These are phyloP conservation scores for Atractosteus spatula DNA, from an alignment of 2,113 vertebrate species.

Conservation along the genomic window DNA sequence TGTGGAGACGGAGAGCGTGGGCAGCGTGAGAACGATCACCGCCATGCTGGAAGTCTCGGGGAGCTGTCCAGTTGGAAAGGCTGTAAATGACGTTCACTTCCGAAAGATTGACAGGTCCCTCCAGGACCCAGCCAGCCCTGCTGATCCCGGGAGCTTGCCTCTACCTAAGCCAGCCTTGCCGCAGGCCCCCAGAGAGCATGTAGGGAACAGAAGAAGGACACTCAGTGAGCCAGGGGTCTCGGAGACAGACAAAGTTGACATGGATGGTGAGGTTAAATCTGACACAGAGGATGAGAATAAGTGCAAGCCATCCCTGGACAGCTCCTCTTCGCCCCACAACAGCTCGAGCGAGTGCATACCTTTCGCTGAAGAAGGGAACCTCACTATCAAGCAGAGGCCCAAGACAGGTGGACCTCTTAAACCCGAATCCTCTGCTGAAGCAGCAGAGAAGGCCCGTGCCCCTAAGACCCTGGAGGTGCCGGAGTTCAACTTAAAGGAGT, in stretches of 20 bases:
- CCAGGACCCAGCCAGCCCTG: background rate
- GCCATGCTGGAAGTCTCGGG: slow-evolving; percentile 53
- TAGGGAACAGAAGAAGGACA: slow-evolving; percentile 62
- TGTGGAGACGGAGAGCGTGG: slow-evolving; percentile 17
- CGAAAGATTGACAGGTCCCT: background rate
- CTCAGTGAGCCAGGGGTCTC: slow-evolving; percentile 64
- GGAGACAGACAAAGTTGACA: slow-evolving; percentile 31
- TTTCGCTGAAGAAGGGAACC: slow-evolving; percentile 90
- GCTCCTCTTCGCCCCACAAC: slow-evolving; percentile 58
- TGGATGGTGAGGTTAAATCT: slow-evolving; percentile 33
- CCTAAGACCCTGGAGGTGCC: slow-evolving; percentile 52
- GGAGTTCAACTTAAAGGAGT: slow-evolving; percentile 91
- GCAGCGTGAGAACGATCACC: slow-evolving; percentile 52
- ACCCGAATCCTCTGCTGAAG: slow-evolving; percentile 34
- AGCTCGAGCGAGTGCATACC: slow-evolving; percentile 79
- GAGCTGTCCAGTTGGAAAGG: slow-evolving; percentile 26
- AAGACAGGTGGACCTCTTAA: slow-evolving; percentile 60
- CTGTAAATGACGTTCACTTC: slow-evolving; percentile 39
- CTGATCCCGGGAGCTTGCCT: slow-evolving; percentile 13
- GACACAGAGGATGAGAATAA: slow-evolving; percentile 62
- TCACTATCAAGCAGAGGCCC: slow-evolving; percentile 91
- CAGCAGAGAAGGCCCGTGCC: slow-evolving; percentile 16
- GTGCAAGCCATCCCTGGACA: slow-evolving; percentile 31
- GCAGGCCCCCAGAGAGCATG: slow-evolving; percentile 15
- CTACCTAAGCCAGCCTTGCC: slow-evolving; percentile 20